Percentiles rank a stretch among this genome's conserved stretches.
phyloP scores from a whole-genome alignment of 2,797 vertebrate genomes.

The Hephaestus fuliginosus region DNA sequence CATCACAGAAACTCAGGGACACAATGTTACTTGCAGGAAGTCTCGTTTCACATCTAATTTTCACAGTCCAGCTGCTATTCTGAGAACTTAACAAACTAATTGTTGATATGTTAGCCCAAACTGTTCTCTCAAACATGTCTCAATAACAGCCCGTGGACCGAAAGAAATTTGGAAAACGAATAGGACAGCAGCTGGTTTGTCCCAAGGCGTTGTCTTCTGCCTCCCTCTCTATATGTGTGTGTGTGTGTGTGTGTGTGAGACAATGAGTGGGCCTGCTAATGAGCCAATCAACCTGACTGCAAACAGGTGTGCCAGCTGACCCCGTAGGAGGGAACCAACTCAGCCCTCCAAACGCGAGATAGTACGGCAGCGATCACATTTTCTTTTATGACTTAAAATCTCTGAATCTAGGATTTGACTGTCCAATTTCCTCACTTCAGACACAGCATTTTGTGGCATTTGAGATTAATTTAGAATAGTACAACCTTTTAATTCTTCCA shows the following conservation, averaged over 20 bases:
- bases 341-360: neutral
- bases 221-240: conserved; percentile 3
- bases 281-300: neutral
- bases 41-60: conserved; percentile 46
- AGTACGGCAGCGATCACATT: neutral
- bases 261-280: neutral
- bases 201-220: neutral
- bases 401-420: neutral
- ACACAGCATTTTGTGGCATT: neutral
- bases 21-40: conserved; percentile 2
- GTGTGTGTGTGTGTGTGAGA: conserved; percentile 8
- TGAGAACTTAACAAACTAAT: conserved; percentile 31
- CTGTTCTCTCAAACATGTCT: conserved; percentile 12
- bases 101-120: conserved; percentile 10
- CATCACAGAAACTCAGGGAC: conserved; percentile 33
- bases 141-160: neutral
- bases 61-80: conserved; percentile 56
- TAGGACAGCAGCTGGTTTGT: neutral
- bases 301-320: conserved; percentile 17
- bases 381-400: neutral
- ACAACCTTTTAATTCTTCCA: neutral
- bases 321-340: neutral
- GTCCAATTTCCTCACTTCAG: neutral
- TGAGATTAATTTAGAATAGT: neutral
- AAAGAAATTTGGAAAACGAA: neutral